These are phyloP conservation scores for Montifringilla adamsi DNA, from an alignment of 2,113 vertebrate genomes.

Conservation along the genomic window DNA sequence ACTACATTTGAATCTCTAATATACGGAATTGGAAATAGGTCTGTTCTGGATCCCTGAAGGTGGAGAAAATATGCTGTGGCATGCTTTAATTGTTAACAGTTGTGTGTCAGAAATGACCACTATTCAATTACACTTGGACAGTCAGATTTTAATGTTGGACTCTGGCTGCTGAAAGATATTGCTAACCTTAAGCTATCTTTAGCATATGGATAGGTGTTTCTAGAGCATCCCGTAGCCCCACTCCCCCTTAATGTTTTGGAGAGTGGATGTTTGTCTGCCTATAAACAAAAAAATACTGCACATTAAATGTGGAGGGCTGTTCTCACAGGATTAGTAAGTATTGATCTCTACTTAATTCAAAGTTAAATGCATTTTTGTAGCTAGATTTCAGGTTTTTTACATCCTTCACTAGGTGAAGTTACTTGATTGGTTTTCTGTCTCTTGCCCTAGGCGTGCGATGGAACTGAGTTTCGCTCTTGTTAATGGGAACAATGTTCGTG, in stretches of 20 bases:
- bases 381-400: background rate
- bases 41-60: background rate
- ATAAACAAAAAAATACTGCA: background rate
- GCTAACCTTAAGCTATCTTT: background rate
- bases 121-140: background rate
- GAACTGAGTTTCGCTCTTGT: conserved; percentile 98
- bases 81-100: background rate
- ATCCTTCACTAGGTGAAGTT: background rate
- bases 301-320: background rate
- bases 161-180: background rate
- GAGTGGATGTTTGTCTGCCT: background rate
- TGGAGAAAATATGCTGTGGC: background rate
- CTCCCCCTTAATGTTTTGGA: background rate
- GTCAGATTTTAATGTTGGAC: background rate
- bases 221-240: background rate
- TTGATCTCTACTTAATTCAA: background rate
- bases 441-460: conserved; percentile 89
- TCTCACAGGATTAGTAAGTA: background rate
- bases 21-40: background rate
- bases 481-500: conserved; percentile 97
- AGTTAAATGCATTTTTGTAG: background rate
- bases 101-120: background rate
- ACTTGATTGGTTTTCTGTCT: background rate
- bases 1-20: background rate
- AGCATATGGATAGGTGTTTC: background rate